These are phyloP conservation scores for Imbricaverruca yamaguchii DNA, from an alignment of 2,888 invertebrate species.

Conservation along the genomic window DNA sequence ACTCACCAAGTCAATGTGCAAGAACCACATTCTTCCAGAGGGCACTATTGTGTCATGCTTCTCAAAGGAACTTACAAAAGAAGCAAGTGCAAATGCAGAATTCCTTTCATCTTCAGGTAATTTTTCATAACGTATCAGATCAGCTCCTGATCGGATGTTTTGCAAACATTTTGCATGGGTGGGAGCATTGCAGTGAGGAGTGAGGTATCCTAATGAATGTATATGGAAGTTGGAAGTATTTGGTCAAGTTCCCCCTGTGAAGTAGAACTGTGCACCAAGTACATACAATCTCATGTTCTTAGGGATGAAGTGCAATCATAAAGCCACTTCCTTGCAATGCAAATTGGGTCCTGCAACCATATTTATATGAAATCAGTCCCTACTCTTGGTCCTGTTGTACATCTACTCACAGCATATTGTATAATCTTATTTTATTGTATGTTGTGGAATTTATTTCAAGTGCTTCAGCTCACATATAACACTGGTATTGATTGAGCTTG, in stretches of 20 bases:
- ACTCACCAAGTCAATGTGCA: constrained; percentile 43
- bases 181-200: too few relatives aligned
- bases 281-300: neutral
- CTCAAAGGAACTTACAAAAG: constrained; percentile 39
- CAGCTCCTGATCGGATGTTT: neutral
- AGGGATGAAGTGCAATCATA: too few relatives aligned
- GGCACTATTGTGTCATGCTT: constrained; percentile 43
- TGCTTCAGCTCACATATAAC: neutral
- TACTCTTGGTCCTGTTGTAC: too few relatives aligned
- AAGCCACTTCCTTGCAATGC: too few relatives aligned
- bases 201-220: neutral
- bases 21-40: constrained; percentile 35
- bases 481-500: too few relatives aligned
- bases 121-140: neutral
- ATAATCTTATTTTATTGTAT: neutral
- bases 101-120: constrained; percentile 35
- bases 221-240: neutral
- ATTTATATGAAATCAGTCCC: too few relatives aligned
- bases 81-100: constrained; percentile 36
- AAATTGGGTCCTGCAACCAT: too few relatives aligned
- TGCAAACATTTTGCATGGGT: neutral
- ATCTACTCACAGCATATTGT: neutral
- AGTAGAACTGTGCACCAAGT: neutral
- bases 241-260: neutral
- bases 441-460: neutral